These are phyloP conservation scores for Carcharodon carcharias DNA, from an alignment of 2,797 vertebrate genomes.

Conservation along the genomic window DNA sequence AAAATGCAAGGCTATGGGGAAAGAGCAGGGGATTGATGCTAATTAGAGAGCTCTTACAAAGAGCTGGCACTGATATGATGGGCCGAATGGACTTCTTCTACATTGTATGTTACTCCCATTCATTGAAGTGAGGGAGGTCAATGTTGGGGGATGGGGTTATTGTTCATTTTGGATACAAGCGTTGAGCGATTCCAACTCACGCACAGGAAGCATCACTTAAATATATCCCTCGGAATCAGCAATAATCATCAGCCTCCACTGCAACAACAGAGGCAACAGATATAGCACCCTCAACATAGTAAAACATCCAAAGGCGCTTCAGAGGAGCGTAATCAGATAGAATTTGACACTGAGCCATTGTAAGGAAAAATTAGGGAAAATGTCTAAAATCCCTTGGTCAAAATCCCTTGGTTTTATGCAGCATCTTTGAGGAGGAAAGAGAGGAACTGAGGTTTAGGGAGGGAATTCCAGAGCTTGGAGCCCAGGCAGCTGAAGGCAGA, in stretches of 20 bases:
- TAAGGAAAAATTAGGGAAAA: neutral
- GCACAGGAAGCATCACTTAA: neutral
- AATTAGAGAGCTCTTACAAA: neutral
- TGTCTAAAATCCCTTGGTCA: neutral
- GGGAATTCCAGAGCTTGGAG: no score
- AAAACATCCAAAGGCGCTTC: neutral
- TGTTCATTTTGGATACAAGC: neutral
- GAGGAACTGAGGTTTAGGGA: no score
- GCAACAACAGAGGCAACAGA: neutral
- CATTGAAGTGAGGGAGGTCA: neutral
- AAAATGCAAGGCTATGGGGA: neutral
- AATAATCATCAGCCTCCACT: neutral
- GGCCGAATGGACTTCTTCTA: neutral
- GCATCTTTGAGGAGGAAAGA: no score
- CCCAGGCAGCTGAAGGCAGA: no score
- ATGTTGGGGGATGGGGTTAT: neutral
- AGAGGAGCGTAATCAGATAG: neutral
- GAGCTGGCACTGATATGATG: neutral
- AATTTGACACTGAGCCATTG: neutral
- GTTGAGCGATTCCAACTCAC: neutral
- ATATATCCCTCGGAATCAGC: neutral
- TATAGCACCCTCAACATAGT: no score
- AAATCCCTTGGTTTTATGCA: neutral
- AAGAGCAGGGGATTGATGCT: neutral
- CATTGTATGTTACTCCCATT: neutral